A percentile compares a stretch with the other conserved stretches of the same genome.
Conservation (phyloP, 2,113 vertebrate species). For the Syngnathus floridae region DNA sequence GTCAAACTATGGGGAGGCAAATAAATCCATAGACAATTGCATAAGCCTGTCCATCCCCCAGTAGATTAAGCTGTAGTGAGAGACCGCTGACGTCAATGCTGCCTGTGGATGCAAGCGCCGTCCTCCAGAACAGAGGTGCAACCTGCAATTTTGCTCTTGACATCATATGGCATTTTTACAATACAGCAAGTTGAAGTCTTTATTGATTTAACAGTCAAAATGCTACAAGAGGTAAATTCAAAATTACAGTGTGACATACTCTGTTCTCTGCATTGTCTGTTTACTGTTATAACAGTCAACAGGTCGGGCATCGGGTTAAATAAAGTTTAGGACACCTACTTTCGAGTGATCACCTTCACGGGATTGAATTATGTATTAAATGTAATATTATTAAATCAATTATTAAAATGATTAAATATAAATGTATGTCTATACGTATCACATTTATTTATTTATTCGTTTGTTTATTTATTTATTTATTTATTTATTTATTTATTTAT, state of each 20-base stretch:
- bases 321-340: not conserved
- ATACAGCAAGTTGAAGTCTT: not conserved
- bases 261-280: not conserved
- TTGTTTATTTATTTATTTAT: too few relatives aligned
- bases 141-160: not conserved
- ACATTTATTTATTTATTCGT: too few relatives aligned
- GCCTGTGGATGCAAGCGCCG: conserved; percentile 13
- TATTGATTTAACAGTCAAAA: not conserved
- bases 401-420: too few relatives aligned
- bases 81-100: conserved; percentile 61
- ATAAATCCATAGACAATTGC: conserved; percentile 71
- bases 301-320: not conserved
- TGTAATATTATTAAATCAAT: too few relatives aligned
- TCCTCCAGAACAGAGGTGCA: conserved; percentile 10
- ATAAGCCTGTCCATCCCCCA: conserved; percentile 56
- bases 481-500: too few relatives aligned
- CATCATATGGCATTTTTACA: not conserved
- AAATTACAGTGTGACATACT: not conserved
- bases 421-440: too few relatives aligned
- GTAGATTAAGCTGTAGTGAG: conserved; percentile 69
- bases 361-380: too few relatives aligned
- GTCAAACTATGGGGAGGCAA: conserved; percentile 47
- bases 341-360: too few relatives aligned
- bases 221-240: too few relatives aligned
- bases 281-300: not conserved